Base-by-base conservation (phyloP, 2,888 invertebrate species). In the Laspeyria flexula region DNA sequence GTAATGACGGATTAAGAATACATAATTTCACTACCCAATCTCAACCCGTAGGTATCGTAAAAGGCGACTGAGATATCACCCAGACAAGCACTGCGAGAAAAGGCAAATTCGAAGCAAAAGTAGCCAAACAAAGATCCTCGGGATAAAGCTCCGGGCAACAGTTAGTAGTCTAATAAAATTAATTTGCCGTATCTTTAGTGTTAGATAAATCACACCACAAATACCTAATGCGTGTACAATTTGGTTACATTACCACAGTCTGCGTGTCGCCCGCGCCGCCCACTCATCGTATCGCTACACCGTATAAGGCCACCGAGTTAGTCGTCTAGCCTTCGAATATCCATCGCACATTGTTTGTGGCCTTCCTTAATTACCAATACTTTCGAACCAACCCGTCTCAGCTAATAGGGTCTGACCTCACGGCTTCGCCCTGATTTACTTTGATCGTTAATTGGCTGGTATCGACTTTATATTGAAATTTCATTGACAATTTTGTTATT, bases 341-440 rank as follows among this genome's bases (percentile, higher is more conserved):
- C 62, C 67, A 78, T 70, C 65, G 65, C 48, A 55, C 64, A 81
- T 80, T 81, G 83, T 81, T 67, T 57, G 44, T 41, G 67, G 73
- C 82, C 85, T 83, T 79, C 75, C 71, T 74, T 79, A 79, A 80
- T 80, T 79, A 77, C 68, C 71, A 67, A 73, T 74, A 81, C 81
- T 85, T 83, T 84, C 83, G 72, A 82, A 77, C 69, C 53, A 70
- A 76, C 78, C 77, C 78, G 78, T 75, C 77, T 68, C 66, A 56
- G 70, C 77, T 75, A 79, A 78, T 78, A 80, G 77, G 80, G 79
- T 51, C 67, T 73, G 79, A 76, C 82, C 82, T 83, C 76, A 78
- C 64, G 63, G 62, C 60, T 66, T 69, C 73, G 81, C 75, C 75
- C 83, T 79, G 82, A 82, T 80, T 82, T 80, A 78, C 74, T 72